These are phyloP conservation scores for Labeo catla DNA, from an alignment of 2,113 vertebrate species.

Conservation along the genomic window DNA sequence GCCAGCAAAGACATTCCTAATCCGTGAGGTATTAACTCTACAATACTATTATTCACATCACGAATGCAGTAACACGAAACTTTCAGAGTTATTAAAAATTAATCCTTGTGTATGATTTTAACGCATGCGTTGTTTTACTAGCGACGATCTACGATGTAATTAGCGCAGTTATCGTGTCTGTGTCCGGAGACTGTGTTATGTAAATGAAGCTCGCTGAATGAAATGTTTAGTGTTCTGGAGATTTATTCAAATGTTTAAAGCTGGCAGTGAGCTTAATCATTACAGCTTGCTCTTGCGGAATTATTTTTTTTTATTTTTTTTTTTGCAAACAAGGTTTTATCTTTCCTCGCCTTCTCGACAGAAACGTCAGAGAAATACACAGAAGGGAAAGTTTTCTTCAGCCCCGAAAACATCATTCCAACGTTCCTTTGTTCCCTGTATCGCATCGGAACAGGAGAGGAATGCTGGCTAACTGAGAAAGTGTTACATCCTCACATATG, in stretches of 20 bases:
- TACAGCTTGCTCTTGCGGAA: constrained; percentile 48
- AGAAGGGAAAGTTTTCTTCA: constrained; percentile 56
- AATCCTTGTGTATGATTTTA: constrained; percentile 32
- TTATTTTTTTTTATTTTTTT: constrained; percentile 49
- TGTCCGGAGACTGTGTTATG: background rate
- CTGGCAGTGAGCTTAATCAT: constrained; percentile 43
- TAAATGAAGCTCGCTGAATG: background rate
- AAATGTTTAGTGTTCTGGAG: constrained; percentile 15
- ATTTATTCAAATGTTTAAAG: constrained; percentile 25
- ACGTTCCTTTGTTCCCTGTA: constrained; percentile 36
- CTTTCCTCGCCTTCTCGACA: constrained; percentile 55
- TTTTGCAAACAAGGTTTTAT: constrained; percentile 58
- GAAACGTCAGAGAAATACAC: constrained; percentile 55
- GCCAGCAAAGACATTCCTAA: constrained; percentile 33
- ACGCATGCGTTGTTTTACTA: background rate
- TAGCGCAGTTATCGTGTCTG: background rate
- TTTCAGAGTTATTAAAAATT: constrained; percentile 32
- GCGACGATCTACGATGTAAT: constrained; percentile 1
- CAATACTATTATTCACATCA: constrained; percentile 19
- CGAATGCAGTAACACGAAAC: constrained; percentile 17
- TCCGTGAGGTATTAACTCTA: constrained; percentile 25
- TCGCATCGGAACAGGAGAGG: constrained; percentile 1
- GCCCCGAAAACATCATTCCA: constrained; percentile 2
- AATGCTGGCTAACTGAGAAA: constrained; percentile 13
- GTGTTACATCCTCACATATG: background rate